Percentiles rank a stretch among this genome's conserved stretches.
Evolutionary conservation across 2,113 vertebrate species (phyloP).

Genomic region (Entelurus aequoreus): DNA sequence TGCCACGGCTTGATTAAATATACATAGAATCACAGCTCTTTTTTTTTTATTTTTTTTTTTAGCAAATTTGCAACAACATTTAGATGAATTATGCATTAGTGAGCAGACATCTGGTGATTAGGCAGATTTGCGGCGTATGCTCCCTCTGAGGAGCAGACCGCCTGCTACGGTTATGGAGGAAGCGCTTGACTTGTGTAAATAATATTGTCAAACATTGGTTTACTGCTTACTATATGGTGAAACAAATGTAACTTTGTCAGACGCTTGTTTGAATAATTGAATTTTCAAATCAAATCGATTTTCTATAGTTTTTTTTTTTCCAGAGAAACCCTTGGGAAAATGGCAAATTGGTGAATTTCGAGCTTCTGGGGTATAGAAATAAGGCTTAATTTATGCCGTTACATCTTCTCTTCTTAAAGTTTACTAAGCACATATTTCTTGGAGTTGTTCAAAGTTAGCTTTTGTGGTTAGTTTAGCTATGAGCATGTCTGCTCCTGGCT

Average conservation of each 20-base stretch:
- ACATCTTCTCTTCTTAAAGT: too few species aligned
- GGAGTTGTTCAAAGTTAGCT: too few species aligned
- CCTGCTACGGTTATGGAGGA: constrained; percentile 5
- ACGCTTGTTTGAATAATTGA: too few species aligned
- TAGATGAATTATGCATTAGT: constrained; percentile 67
- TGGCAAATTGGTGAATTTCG: too few species aligned
- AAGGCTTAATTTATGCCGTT: too few species aligned
- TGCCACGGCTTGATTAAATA: constrained; percentile 63
- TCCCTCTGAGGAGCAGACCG: constrained; percentile 26
- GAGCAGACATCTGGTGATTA: constrained; percentile 58
- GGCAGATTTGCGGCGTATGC: constrained; percentile 37
- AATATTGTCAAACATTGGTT: constrained; percentile 10
- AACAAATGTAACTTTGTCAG: constrained; percentile 17
- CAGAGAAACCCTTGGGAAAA: too few species aligned
- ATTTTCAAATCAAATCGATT: too few species aligned
- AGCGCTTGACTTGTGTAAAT: constrained; percentile 31
- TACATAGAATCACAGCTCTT: constrained; percentile 63
- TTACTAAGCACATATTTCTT: too few species aligned
- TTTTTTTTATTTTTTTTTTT: constrained; percentile 29
- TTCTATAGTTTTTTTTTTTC: too few species aligned
- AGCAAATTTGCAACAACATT: constrained; percentile 55
- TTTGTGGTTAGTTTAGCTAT: too few species aligned
- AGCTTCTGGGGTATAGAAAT: too few species aligned
- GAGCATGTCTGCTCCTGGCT: too few species aligned
- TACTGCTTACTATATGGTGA: constrained; percentile 6